These are phyloP conservation scores for Epizoanthus rinbou DNA, from an alignment of 92 coral and sea anemone genomes.

Conservation along the genomic window DNA sequence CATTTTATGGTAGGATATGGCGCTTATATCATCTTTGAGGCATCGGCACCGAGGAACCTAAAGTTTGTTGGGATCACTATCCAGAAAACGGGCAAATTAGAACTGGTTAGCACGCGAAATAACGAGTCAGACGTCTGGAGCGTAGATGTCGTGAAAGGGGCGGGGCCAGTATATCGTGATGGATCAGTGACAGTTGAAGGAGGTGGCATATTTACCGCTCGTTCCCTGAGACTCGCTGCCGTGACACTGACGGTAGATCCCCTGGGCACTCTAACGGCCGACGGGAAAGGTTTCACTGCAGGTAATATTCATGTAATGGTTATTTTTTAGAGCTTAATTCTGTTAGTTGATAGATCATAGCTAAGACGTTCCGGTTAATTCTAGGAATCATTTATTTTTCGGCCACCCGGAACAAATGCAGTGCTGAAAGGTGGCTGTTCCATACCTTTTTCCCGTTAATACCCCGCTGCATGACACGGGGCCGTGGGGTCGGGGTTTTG, in stretches of 20 bases:
- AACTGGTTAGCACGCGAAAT: slow-evolving; percentile 52
- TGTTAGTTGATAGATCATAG: too few species aligned
- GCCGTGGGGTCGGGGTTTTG: too few species aligned
- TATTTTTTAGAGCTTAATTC: too few species aligned
- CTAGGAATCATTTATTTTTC: too few species aligned
- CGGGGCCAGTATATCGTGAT: slow-evolving; percentile 67
- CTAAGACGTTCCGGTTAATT: too few species aligned
- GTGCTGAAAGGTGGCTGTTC: too few species aligned
- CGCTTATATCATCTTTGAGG: slow-evolving; percentile 63
- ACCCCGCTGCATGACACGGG: too few species aligned
- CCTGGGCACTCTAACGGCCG: slow-evolving; percentile 56
- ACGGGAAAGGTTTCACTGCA: slow-evolving; percentile 66
- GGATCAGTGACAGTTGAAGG: slow-evolving; percentile 73
- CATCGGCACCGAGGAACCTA: slow-evolving; percentile 52
- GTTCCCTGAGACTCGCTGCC: slow-evolving; percentile 56
- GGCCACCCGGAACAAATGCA: too few species aligned
- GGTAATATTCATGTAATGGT: slow-evolving; percentile 47
- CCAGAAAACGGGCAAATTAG: slow-evolving; percentile 69
- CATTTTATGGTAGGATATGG: slow-evolving; percentile 75
- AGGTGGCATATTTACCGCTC: slow-evolving; percentile 64
- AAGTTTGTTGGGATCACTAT: slow-evolving; percentile 71
- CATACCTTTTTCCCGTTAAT: too few species aligned
- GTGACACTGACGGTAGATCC: slow-evolving; percentile 59
- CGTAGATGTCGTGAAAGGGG: slow-evolving; percentile 51
- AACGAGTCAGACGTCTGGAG: slow-evolving; percentile 68